Percentiles rank a stretch among this genome's conserved stretches.
These are phyloP conservation scores for Ochotona curzoniae DNA, from an alignment of 2,113 vertebrate genomes.

Conservation along the genomic window DNA sequence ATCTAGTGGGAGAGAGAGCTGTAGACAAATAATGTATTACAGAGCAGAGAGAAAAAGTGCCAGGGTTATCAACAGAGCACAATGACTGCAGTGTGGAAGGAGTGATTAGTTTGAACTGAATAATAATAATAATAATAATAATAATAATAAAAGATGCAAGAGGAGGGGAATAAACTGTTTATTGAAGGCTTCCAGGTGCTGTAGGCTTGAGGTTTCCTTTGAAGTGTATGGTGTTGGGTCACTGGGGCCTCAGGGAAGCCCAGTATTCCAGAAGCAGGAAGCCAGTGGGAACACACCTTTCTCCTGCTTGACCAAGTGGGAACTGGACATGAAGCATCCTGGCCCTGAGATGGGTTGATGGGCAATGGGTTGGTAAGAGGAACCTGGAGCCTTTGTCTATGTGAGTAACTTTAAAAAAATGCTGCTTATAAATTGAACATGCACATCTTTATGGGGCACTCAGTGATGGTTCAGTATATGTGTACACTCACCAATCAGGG, in stretches of 20 bases:
- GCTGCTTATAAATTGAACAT: too few relatives aligned
- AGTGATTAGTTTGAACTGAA: constrained; percentile 29
- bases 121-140: too few relatives aligned
- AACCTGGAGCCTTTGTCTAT: neutral
- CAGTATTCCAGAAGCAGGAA: neutral
- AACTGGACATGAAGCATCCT: neutral
- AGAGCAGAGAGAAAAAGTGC: constrained; percentile 49
- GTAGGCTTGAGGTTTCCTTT: neutral
- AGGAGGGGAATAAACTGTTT: constrained; percentile 28
- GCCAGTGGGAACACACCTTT: neutral
- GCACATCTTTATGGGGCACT: too few relatives aligned
- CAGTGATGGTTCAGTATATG: too few relatives aligned
- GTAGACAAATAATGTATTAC: constrained; percentile 29
- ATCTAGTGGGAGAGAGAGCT: constrained; percentile 13
- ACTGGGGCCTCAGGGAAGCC: neutral
- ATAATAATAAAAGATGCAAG: constrained; percentile 22
- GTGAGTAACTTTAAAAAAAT: too few relatives aligned
- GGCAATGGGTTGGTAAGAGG: neutral
- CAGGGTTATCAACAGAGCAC: constrained; percentile 12
- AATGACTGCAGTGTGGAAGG: constrained; percentile 19
- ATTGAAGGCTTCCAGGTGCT: neutral
- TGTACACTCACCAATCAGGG: too few relatives aligned
- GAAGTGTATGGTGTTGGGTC: neutral
- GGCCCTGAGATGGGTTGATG: neutral
- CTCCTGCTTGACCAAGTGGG: accelerated